Evolutionary conservation across 1,140 invertebrate species (phyloP), one percentile per base, ranked within the genome.

Genomic region (Drosophila sucinea): DNA sequence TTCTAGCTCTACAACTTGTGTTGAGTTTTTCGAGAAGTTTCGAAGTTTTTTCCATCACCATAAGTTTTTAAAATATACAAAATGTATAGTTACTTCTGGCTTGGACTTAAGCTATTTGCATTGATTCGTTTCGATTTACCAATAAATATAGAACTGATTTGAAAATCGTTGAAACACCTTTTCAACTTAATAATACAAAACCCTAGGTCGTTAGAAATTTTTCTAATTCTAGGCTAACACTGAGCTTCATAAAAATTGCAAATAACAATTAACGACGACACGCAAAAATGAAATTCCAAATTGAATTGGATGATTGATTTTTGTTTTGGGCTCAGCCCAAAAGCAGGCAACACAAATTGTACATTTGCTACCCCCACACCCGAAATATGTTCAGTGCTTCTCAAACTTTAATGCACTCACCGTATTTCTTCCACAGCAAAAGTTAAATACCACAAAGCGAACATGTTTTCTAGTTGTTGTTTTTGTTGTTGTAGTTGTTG

Each of bases 401-500:
- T 55, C 11, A 85, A 84, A 84, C 81, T 81, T 69, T 74, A 11
- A 2, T 3, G 23, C 40, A 83, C 90, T 91, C 67, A 91, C 90
- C 90, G 79, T 73, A 91, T 81, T 87, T 91, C 90, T 44, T 91
- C 90, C 58, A 91, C 79, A 33, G 90, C 90, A 63, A 91, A 90
- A 30, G 90, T 91, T 65, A 91, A 67, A 67, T 91, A 91, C 90
- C 90, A 91, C 72, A 91, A 75, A 57, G 90, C 90, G 68, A 91
- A 91, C 90, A 91, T 91, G 72, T 75, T 82, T 51, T 17, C 44
- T 51, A 51, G 44, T 51, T 51, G 44, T 51, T 51, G 44, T 23
- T 17, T 17, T 17, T 51, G 44, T 47, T 25, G 41, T 44, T 54
- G 70, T 51, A 73, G 44, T 47, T 27, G 17, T 47, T 55, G 70